Conservation (phyloP, 37 sponge, comb jelly and placozoan genomes). For the Spongia lamella region DNA sequence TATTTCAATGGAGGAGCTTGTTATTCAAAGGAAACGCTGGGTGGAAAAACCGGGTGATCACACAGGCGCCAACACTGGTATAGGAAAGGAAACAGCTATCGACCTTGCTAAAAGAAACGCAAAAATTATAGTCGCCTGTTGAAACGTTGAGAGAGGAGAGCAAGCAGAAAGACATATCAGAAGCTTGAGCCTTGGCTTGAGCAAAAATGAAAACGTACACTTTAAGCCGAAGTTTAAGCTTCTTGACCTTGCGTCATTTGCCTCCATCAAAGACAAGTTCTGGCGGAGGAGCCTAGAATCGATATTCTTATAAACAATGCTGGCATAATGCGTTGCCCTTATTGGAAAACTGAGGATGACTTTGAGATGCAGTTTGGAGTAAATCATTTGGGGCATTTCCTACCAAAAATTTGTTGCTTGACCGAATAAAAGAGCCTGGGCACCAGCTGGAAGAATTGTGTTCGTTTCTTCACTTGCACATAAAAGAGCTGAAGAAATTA, state of each 20-base stretch:
- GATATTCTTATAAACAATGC: constrained; percentile 95
- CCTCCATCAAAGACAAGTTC: constrained; percentile 57
- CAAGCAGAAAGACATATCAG: constrained; percentile 60
- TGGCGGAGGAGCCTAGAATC: constrained; percentile 48
- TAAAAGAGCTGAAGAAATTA: constrained; percentile 19
- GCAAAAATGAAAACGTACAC: constrained; percentile 52
- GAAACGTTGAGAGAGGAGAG: constrained; percentile 64
- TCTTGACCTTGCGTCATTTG: constrained; percentile 77
- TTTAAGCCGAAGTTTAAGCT: constrained; percentile 44
- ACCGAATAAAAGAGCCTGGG: constrained; percentile 66
- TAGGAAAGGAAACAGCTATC: constrained; percentile 84
- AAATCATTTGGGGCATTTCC: constrained; percentile 91
- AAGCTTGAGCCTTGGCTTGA: constrained; percentile 19
- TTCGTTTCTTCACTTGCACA: constrained; percentile 58
- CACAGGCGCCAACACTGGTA: constrained; percentile 89
- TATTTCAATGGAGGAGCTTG: constrained; percentile 62
- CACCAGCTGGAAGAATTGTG: constrained; percentile 61
- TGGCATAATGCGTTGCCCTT: constrained; percentile 72
- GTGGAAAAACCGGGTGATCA: constrained; percentile 61
- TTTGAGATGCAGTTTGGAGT: constrained; percentile 83
- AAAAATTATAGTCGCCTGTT: constrained; percentile 83
- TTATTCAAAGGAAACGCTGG: constrained; percentile 30
- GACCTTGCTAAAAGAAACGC: constrained; percentile 80
- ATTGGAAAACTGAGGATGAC: constrained; percentile 72
- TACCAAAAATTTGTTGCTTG: constrained; percentile 87